Conservation (phyloP, 2,888 invertebrate species). For the Xanthorhoe designata region DNA sequence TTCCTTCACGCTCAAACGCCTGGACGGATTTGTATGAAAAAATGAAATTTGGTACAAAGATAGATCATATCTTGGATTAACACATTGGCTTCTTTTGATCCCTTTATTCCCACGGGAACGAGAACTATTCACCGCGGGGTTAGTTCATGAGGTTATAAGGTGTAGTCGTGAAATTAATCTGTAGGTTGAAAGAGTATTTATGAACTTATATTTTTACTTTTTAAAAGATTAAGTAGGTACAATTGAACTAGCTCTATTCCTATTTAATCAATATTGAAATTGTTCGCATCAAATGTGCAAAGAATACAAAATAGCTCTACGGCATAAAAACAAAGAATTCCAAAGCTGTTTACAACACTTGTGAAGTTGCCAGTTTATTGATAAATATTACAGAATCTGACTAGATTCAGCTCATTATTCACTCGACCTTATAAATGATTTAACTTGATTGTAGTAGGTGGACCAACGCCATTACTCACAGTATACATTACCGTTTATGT, state of each 20-base stretch:
- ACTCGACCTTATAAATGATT: conserved; percentile 28
- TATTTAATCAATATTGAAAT: background rate
- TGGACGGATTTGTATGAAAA: no score
- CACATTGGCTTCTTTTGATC: no score
- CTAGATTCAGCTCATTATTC: conserved; percentile 27
- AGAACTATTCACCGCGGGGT: no score
- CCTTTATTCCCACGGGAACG: no score
- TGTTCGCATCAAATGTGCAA: background rate
- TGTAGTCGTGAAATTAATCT: no score
- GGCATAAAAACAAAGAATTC: conserved; percentile 20
- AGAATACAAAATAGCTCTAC: background rate
- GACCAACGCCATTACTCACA: background rate
- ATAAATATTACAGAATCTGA: conserved; percentile 12
- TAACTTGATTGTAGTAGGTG: background rate
- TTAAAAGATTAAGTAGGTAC: background rate
- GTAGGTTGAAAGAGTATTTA: no score
- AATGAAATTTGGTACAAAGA: no score
- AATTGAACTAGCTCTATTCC: background rate
- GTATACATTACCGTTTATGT: background rate
- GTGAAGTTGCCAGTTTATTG: conserved; percentile 11
- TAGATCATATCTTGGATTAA: no score
- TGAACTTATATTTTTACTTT: no score
- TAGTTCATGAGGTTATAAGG: no score
- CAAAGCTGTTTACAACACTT: conserved; percentile 13
- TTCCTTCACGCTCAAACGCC: no score